Base-by-base conservation (phyloP, 2,797 vertebrate genomes). In the Botia almorhae region DNA sequence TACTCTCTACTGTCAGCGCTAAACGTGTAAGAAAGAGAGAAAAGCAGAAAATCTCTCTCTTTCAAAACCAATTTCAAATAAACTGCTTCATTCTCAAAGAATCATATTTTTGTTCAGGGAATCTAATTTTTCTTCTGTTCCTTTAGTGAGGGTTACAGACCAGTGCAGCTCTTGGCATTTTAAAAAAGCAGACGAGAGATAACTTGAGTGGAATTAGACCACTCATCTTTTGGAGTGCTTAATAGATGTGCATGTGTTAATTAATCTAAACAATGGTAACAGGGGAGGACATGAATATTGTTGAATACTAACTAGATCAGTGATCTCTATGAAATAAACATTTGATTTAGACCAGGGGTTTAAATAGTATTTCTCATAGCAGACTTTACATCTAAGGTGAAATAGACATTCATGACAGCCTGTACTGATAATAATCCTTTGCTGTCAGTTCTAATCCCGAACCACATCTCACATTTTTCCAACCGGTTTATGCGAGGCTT, bases 151-250 rank as follows among this genome's bases (percentile, higher is more conserved):
- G 17, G 33, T 43, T 55, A 14, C n/a, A 33, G 23, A 48, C 16
- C 70, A 48, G 50, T 73, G 26, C 60, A 80, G 61, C 70, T 67
- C 36, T 16, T 13, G 10, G n/a, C 56, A 13, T 53, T 79, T 80
- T 48, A 65, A 65, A 60, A 60, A 65, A 73, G 33, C 43, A 48
- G 21, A 73, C 33, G 78, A 48, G 26, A 67, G 70, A 74, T 67
- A 26, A 19, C 56, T 78, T 39, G 43, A 78, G 19, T 23, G 56
- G 71, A 78, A 53, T 51, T 53, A 78, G 6, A 80, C 60, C 69
- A 73, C 70, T 73, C 55, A 33, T 73, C 78, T 56, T 56, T 43
- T 67, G 17, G 51, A 80, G 78, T 21, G 17, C 33, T 73, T 64
- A 71, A 80, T 26, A 63, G 67, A 51, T 64, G 14, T 33, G 4